These are phyloP conservation scores for Papilio dardanus DNA, from an alignment of 1,140 invertebrate genomes.

Conservation along the genomic window DNA sequence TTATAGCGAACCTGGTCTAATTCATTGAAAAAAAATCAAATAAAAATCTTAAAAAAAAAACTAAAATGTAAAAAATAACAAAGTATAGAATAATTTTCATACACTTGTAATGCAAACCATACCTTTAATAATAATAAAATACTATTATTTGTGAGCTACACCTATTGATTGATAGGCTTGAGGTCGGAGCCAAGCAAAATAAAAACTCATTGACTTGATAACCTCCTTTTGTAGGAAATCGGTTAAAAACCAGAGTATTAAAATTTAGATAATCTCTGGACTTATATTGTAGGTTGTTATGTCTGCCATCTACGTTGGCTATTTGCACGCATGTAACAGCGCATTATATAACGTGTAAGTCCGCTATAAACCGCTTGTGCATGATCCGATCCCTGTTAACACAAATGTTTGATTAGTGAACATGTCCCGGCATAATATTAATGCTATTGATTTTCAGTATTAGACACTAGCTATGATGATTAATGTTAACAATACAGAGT, in stretches of 20 bases:
- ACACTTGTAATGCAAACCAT: no score
- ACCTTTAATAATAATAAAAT: no score
- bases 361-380: slow-evolving; percentile 20
- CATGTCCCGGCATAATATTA: slow-evolving; percentile 35
- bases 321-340: background rate
- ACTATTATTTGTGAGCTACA: no score
- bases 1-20: no score
- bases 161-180: no score
- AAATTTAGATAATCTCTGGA: background rate
- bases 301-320: background rate
- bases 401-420: slow-evolving; percentile 39
- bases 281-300: background rate
- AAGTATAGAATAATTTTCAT: no score
- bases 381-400: slow-evolving; percentile 34
- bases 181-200: background rate
- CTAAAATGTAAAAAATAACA: no score
- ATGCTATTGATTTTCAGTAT: slow-evolving; percentile 21
- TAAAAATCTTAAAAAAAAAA: no score
- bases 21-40: no score
- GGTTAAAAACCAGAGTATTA: background rate
- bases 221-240: no score
- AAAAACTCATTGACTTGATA: no score
- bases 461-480: slow-evolving; percentile 21
- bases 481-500: background rate
- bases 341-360: slow-evolving; percentile 24